Evolutionary conservation across 2,113 vertebrate species (phyloP).

Genomic region (Heptranchias perlo): DNA sequence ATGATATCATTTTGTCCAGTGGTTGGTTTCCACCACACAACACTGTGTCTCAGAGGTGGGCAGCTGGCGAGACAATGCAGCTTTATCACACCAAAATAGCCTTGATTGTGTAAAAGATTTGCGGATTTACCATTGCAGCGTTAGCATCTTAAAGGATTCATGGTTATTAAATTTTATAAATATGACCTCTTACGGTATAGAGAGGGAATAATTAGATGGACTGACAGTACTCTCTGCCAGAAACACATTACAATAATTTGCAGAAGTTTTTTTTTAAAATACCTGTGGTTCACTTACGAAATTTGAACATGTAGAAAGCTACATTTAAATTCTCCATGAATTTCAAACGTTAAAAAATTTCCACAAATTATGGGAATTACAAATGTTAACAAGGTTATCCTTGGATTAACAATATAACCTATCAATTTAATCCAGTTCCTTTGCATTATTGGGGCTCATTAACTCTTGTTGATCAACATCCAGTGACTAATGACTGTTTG

Average conservation of each 20-base stretch:
- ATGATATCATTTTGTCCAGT: not conserved
- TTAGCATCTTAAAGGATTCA: too few species aligned
- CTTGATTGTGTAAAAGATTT: not conserved
- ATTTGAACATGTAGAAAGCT: not conserved
- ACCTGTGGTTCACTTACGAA: not conserved
- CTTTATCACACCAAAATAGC: not conserved
- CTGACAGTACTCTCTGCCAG: not conserved
- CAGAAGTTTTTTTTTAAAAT: not conserved
- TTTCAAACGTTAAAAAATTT: not conserved
- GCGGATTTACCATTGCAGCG: too few species aligned
- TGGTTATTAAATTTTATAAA: too few species aligned
- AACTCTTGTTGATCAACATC: too few species aligned
- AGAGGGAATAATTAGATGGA: too few species aligned
- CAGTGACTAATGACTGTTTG: too few species aligned
- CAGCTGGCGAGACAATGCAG: not conserved
- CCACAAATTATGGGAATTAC: not conserved
- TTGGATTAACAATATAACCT: not conserved
- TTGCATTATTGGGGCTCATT: too few species aligned
- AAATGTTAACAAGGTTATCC: too few species aligned
- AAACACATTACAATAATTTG: not conserved
- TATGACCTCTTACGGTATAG: too few species aligned
- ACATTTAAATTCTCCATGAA: not conserved
- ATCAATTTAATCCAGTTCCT: not conserved
- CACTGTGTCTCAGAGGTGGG: not conserved
- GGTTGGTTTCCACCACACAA: not conserved